Base-by-base conservation (phyloP, 2,797 vertebrate species). In the Pseudocheirus occidentalis region DNA sequence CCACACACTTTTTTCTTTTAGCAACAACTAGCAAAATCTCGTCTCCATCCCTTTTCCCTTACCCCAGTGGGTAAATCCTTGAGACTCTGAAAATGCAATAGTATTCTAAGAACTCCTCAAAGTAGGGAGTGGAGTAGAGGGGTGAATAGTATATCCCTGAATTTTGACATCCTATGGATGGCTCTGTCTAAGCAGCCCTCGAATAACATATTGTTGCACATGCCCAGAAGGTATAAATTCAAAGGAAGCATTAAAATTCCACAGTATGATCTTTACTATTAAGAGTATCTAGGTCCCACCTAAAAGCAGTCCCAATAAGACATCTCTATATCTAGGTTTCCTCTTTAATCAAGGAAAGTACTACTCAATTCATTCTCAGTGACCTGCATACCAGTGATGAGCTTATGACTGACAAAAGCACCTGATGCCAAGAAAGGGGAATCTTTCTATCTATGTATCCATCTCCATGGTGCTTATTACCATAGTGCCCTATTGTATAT, bases 191-290 rank as follows among this genome's bases (percentile, higher is more conserved):
- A 66, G 73, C 40, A 81, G 7, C 40, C 73, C 21, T 46, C 40
- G 46, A 81, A 46, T 55, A 90, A 18, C 55, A 66, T 21, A 92
- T 94, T 95, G 1, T 54, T 92, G 24, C 91, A 52, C 14, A n/a
- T 55, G 92, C 55, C 58, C 58, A 95, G 55, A 66, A 95, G 95
- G 89, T 93, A 90, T 11, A 58, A 55, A 58, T 73, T 3, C 11
- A 54, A 94, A 40, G 53, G 16, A 55, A 73, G 57, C 91, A 92
- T 55, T 52, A 21, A 95, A 96, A 52, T 5, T 24, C 50, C 53
- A 31, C 0, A 0, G 12, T 18, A 28, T 92, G 59, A 52, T 52
- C 31, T 92, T 27, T 81, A 46, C 55, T 93, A 81, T 46, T 81
- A 34, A 89, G 94, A 52, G 57, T 53, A 91, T 94, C 56, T 73